Conservation (phyloP, 2,797 vertebrate genomes). For the Lagorchestes hirsutus region DNA sequence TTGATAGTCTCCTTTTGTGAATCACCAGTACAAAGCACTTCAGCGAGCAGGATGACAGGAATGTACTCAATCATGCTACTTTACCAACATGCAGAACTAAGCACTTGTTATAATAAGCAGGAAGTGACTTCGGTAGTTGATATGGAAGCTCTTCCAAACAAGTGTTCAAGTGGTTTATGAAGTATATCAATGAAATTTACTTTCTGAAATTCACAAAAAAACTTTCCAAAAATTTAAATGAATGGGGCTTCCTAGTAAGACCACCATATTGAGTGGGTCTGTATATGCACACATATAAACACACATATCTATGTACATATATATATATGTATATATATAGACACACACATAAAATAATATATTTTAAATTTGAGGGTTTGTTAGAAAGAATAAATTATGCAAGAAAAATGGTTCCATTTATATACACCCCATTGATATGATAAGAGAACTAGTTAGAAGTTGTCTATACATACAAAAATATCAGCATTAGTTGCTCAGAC, state of each 20-base stretch:
- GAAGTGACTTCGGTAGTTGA: constrained; percentile 40
- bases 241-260: constrained; percentile 33
- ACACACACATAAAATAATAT: not conserved
- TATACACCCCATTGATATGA: not conserved
- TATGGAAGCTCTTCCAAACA: constrained; percentile 40
- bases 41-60: not conserved
- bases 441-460: not conserved
- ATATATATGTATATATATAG: too few relatives aligned
- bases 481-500: not conserved
- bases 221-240: constrained; percentile 35
- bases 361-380: not conserved
- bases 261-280: too few relatives aligned
- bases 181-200: not conserved
- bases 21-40: constrained; percentile 44
- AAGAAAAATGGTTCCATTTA: not conserved
- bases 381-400: not conserved
- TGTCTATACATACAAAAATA: not conserved
- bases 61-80: not conserved
- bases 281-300: too few relatives aligned
- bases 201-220: constrained; percentile 37
- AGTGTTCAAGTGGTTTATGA: constrained; percentile 7
- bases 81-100: constrained; percentile 46
- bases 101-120: not conserved
- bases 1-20: constrained; percentile 40
- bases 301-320: not conserved